phyloP scores from a whole-genome alignment of 1,140 invertebrate genomes.

The Scaptomyza pallida region DNA sequence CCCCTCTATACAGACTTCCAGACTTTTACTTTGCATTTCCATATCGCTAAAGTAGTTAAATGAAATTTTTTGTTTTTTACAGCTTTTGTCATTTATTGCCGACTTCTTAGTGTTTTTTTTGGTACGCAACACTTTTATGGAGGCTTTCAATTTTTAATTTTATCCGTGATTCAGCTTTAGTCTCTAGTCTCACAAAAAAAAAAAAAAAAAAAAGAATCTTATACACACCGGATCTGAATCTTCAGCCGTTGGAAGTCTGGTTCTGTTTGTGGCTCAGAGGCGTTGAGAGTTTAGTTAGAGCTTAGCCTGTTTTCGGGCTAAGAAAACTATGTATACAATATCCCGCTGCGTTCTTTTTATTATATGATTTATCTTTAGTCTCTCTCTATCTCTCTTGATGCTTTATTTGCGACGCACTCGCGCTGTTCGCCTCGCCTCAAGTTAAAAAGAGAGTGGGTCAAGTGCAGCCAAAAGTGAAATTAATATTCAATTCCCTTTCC shows the following conservation, averaged over 20 bases:
- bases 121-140: slow-evolving; percentile 52
- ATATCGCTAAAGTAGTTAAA: slow-evolving; percentile 51
- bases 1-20: not conserved
- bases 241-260: not conserved
- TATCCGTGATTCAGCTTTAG: slow-evolving; percentile 52
- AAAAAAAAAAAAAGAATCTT: not conserved
- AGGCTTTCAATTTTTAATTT: slow-evolving; percentile 61
- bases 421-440: slow-evolving; percentile 56
- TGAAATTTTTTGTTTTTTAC: slow-evolving; percentile 78
- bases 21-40: slow-evolving; percentile 69
- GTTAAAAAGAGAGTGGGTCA: slow-evolving; percentile 75
- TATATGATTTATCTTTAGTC: slow-evolving; percentile 69
- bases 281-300: slow-evolving; percentile 16
- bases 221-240: slow-evolving; percentile 5
- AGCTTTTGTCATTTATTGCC: slow-evolving; percentile 55
- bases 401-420: slow-evolving; percentile 20
- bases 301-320: slow-evolving; percentile 11
- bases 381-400: slow-evolving; percentile 5
- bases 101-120: slow-evolving; percentile 22
- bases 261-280: not conserved
- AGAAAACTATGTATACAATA: slow-evolving; percentile 17
- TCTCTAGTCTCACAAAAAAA: slow-evolving; percentile 4
- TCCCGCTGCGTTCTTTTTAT: slow-evolving; percentile 73
- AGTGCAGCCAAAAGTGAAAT: slow-evolving; percentile 81
- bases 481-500: slow-evolving; percentile 61